Conservation (phyloP, 2,797 vertebrate species). For the Pygocentrus nattereri region DNA sequence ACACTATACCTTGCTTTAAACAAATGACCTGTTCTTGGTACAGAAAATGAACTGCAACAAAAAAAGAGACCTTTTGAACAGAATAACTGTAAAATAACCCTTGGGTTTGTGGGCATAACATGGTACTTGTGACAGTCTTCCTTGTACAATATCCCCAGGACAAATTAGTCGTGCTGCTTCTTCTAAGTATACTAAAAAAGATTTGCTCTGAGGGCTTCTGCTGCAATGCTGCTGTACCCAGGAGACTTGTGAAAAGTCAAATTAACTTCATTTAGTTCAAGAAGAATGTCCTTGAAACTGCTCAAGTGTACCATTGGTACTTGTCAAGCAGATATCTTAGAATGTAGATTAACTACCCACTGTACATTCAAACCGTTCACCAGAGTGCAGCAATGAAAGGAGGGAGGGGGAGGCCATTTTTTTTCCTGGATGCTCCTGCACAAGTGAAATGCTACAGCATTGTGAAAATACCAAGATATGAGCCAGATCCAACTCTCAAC, state of each 20-base stretch:
- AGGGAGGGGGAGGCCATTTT: slow-evolving; percentile 15
- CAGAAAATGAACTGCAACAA: neutral
- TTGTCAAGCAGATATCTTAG: slow-evolving; percentile 72
- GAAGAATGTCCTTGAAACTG: slow-evolving; percentile 81
- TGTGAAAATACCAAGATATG: neutral
- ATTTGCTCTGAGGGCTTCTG: slow-evolving; percentile 72
- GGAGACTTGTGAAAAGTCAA: slow-evolving; percentile 79
- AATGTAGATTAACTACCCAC: slow-evolving; percentile 67
- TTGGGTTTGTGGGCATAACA: slow-evolving; percentile 73
- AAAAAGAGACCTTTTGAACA: neutral
- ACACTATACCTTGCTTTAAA: slow-evolving; percentile 15
- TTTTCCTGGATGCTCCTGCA: neutral
- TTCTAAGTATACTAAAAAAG: slow-evolving; percentile 73
- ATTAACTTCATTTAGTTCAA: slow-evolving; percentile 84
- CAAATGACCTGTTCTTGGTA: slow-evolving; percentile 21
- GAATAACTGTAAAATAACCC: slow-evolving; percentile 67
- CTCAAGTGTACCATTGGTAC: slow-evolving; percentile 75
- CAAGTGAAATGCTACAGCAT: slow-evolving; percentile 20
- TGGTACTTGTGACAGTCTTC: slow-evolving; percentile 73
- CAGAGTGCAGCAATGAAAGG: slow-evolving; percentile 51
- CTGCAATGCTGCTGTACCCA: slow-evolving; percentile 72
- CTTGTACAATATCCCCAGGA: slow-evolving; percentile 77
- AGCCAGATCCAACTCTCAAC: neutral
- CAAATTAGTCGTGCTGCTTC: slow-evolving; percentile 79
- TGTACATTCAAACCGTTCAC: slow-evolving; percentile 51